Evolutionary conservation across 1,140 invertebrate genomes (phyloP).

Genomic region (Cydia pomonella): DNA sequence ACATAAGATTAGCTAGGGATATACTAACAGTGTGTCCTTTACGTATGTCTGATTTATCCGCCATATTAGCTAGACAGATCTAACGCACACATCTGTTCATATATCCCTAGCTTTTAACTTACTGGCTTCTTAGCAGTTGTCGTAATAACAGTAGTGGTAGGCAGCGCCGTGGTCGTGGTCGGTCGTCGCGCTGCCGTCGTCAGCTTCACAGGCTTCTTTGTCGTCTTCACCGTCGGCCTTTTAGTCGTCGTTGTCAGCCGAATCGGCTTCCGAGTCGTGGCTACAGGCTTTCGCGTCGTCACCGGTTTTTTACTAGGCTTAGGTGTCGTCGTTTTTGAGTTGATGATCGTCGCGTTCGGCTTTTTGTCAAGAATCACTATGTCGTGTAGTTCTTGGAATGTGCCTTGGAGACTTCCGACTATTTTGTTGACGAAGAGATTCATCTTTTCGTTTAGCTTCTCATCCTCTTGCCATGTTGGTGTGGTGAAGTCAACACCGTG

Average conservation of each 20-base stretch:
- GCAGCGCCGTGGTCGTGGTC: constrained; percentile 67
- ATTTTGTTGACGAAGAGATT: constrained; percentile 91
- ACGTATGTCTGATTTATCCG: no score
- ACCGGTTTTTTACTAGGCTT: constrained; percentile 67
- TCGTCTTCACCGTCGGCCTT: constrained; percentile 45
- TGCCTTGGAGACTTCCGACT: constrained; percentile 89
- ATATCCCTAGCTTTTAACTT: constrained; percentile 34
- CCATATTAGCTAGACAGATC: no score
- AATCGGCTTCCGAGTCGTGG: constrained; percentile 48
- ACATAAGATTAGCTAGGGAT: no score
- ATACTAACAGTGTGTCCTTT: no score
- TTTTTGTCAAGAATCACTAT: constrained; percentile 84
- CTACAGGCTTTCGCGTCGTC: constrained; percentile 73
- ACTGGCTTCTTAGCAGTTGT: constrained; percentile 77
- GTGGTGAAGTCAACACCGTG: constrained; percentile 86
- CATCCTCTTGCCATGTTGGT: constrained; percentile 86
- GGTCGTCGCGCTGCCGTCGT: constrained; percentile 55
- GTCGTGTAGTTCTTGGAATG: constrained; percentile 89
- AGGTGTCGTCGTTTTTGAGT: constrained; percentile 52
- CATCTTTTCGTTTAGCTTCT: constrained; percentile 88
- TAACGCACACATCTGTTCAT: no score
- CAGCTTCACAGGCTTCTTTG: constrained; percentile 59
- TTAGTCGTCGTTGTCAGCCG: constrained; percentile 54
- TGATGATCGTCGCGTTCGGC: constrained; percentile 71
- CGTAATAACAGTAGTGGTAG: constrained; percentile 73